These are phyloP conservation scores for Liposcelis brunnea DNA, from an alignment of 2,888 invertebrate genomes.

Conservation along the genomic window DNA sequence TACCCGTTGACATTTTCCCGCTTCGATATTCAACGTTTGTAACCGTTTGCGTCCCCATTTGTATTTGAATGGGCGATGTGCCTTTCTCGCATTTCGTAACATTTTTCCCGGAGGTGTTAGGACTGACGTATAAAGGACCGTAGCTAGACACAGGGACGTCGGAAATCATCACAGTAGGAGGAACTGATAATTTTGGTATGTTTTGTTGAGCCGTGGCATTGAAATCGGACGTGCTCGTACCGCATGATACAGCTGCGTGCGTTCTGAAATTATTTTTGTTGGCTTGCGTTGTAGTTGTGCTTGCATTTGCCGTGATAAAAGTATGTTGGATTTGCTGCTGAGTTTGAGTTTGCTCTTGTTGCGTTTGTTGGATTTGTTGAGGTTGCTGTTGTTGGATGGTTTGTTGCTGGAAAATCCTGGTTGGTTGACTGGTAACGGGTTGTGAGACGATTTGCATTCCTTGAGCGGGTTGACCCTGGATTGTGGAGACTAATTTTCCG, in stretches of 20 bases:
- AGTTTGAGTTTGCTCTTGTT: constrained; percentile 13
- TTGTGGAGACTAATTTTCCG: constrained; percentile 47
- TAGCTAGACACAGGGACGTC: background rate
- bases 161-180: background rate
- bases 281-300: background rate
- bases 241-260: constrained; percentile 3
- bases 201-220: background rate
- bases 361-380: constrained; percentile 16
- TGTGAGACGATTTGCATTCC: constrained; percentile 16
- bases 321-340: constrained; percentile 13
- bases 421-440: background rate
- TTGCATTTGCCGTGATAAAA: too few species aligned
- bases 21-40: background rate
- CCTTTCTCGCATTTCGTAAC: constrained; percentile 14
- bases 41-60: constrained; percentile 16
- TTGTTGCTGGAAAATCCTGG: background rate
- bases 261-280: too few species aligned
- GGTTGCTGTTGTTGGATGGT: constrained; percentile 15
- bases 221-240: constrained; percentile 3
- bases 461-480: constrained; percentile 25
- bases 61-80: constrained; percentile 22
- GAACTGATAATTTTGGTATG: background rate
- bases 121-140: constrained; percentile 5
- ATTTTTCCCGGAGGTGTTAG: background rate
- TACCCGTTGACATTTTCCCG: constrained; percentile 6